Evolutionary conservation across 53 echinoderm and acorn worm species (phyloP).

Genomic region (Actinopyga echinites): DNA sequence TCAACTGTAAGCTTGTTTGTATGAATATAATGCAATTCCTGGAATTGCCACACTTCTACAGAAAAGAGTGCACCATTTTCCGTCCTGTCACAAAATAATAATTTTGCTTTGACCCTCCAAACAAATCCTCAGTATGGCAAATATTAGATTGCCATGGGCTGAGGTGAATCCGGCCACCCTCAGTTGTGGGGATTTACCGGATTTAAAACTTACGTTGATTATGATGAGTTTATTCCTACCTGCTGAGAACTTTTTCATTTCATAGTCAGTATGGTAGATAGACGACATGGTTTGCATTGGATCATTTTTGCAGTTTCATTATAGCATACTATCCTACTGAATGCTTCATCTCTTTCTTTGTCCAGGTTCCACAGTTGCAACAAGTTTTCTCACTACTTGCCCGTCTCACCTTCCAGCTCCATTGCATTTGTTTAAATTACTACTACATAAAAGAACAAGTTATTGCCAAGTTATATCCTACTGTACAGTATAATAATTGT

Average conservation of each 20-base stretch:
- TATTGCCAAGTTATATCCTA: no score
- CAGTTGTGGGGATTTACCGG: conserved; percentile 17
- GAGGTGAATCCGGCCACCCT: conserved; percentile 24
- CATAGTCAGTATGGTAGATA: not conserved
- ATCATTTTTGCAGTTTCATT: not conserved
- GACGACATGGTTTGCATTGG: not conserved
- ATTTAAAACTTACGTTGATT: conserved; percentile 5
- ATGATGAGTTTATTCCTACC: no score
- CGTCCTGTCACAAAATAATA: conserved; percentile 16
- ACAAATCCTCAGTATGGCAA: not conserved
- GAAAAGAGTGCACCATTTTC: conserved; percentile 3
- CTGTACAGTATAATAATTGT: no score
- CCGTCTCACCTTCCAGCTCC: no score
- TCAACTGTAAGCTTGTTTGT: not conserved
- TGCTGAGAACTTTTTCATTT: not conserved
- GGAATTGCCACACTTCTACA: not conserved
- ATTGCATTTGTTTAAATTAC: no score
- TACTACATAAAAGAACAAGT: no score
- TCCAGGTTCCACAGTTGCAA: no score
- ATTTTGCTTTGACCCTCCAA: conserved; percentile 21
- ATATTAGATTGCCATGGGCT: not conserved
- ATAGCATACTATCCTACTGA: not conserved
- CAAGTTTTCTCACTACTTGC: no score
- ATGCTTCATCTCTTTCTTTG: not conserved
- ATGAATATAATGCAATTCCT: not conserved